Evolutionary conservation across 2,797 vertebrate species (phyloP).

Genomic region (Urosaurus nigricauda): DNA sequence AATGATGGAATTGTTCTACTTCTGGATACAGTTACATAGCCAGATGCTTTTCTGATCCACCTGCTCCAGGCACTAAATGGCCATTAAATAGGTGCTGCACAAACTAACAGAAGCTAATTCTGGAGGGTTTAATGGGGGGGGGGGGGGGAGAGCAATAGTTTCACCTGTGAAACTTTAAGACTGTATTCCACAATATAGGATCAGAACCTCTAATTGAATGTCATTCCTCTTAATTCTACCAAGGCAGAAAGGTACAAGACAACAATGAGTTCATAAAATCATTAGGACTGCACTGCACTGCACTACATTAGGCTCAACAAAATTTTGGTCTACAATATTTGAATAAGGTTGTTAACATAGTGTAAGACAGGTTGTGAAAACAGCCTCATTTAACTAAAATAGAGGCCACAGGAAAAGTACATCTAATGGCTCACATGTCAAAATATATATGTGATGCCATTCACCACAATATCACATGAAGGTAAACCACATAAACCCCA

Average conservation of each 20-base stretch:
- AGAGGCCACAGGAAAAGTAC: neutral
- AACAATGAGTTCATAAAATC: slow-evolving; percentile 63
- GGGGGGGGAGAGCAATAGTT: no score
- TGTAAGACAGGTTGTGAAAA: slow-evolving; percentile 68
- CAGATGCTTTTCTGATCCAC: no score
- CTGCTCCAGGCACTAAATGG: no score
- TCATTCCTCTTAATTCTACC: rapidly evolving
- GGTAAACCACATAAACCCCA: no score
- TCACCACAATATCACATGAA: slow-evolving; percentile 37
- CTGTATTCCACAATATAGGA: no score
- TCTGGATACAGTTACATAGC: no score
- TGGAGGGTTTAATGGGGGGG: no score
- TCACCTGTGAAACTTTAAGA: no score
- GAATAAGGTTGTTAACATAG: no score
- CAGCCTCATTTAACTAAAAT: slow-evolving; percentile 73
- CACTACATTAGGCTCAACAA: slow-evolving; percentile 70
- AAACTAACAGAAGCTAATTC: no score
- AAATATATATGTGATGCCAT: slow-evolving; percentile 42
- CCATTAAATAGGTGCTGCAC: no score
- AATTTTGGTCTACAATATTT: slow-evolving; percentile 57
- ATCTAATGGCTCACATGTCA: neutral
- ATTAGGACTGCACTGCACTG: slow-evolving; percentile 58
- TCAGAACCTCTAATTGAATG: slow-evolving; percentile 23
- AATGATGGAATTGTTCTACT: no score
- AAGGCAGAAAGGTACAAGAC: slow-evolving; percentile 45